Conservation (phyloP, 2,797 vertebrate species). For the Sebastes glaucus region DNA sequence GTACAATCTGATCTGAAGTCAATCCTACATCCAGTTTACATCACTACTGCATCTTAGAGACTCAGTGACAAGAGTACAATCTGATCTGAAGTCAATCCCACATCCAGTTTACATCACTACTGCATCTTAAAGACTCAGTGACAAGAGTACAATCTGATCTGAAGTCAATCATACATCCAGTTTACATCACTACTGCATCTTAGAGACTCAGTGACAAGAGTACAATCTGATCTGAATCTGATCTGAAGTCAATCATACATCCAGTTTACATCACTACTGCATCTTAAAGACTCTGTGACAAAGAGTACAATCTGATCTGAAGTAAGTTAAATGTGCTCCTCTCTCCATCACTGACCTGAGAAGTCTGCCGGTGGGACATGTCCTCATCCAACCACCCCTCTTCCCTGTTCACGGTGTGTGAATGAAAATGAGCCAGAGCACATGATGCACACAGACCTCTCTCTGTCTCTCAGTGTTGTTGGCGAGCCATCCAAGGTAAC, state of each 20-base stretch:
- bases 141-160: too few relatives aligned
- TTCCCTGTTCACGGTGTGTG: not conserved
- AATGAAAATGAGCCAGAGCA: not conserved
- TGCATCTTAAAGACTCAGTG: too few relatives aligned
- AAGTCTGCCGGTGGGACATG: not conserved
- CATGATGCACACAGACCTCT: conserved; percentile 30
- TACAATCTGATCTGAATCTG: too few relatives aligned
- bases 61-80: too few relatives aligned
- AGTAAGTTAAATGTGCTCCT: not conserved
- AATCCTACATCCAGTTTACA: too few relatives aligned
- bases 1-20: not conserved
- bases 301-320: not conserved
- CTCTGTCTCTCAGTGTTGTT: conserved; percentile 13
- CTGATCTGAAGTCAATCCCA: too few relatives aligned
- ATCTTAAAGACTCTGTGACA: not conserved
- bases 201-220: too few relatives aligned
- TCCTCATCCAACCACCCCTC: not conserved
- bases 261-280: not conserved
- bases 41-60: too few relatives aligned
- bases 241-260: not conserved
- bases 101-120: too few relatives aligned
- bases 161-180: too few relatives aligned
- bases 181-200: too few relatives aligned
- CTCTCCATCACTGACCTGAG: conserved; percentile 54
- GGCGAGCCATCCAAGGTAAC: conserved; percentile 31